Percentiles rank a stretch among this genome's conserved stretches.
phyloP scores from a whole-genome alignment of 2,113 vertebrate genomes.

The Fulica atra region DNA sequence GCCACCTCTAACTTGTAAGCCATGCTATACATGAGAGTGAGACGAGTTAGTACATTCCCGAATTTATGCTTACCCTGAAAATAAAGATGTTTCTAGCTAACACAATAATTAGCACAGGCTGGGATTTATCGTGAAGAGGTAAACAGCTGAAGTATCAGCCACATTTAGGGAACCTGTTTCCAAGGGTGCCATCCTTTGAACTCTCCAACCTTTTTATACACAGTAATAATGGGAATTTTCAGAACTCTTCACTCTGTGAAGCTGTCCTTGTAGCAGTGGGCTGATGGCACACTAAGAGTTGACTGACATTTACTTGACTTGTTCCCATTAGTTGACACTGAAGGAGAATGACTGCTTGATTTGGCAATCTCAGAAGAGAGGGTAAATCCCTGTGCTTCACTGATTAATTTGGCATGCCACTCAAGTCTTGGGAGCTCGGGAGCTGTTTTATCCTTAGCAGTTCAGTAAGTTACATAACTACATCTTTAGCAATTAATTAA shows the following conservation, averaged over 20 bases:
- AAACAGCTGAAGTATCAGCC: not conserved
- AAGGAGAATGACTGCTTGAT: slow-evolving; percentile 1
- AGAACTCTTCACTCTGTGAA: not conserved
- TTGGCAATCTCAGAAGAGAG: slow-evolving; percentile 16
- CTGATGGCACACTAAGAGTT: not conserved
- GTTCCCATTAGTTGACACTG: not conserved
- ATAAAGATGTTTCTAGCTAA: not conserved
- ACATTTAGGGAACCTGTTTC: not conserved
- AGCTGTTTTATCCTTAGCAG: slow-evolving; percentile 42
- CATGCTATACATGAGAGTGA: not conserved
- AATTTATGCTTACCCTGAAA: not conserved
- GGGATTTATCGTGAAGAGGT: not conserved
- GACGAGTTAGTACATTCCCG: not conserved
- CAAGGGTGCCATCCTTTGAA: not conserved
- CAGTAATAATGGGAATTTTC: not conserved
- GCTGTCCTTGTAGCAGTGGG: not conserved
- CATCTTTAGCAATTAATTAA: slow-evolving; percentile 64
- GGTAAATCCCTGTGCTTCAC: slow-evolving; percentile 28
- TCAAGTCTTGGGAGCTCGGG: slow-evolving; percentile 9
- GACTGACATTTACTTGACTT: not conserved
- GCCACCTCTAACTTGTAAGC: not conserved
- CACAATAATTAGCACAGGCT: not conserved
- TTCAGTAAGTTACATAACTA: slow-evolving; percentile 49
- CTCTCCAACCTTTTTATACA: rapidly evolving
- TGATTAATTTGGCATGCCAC: not conserved